These are phyloP conservation scores for Harmothoe impar DNA, from an alignment of 2,888 invertebrate species.

Conservation along the genomic window DNA sequence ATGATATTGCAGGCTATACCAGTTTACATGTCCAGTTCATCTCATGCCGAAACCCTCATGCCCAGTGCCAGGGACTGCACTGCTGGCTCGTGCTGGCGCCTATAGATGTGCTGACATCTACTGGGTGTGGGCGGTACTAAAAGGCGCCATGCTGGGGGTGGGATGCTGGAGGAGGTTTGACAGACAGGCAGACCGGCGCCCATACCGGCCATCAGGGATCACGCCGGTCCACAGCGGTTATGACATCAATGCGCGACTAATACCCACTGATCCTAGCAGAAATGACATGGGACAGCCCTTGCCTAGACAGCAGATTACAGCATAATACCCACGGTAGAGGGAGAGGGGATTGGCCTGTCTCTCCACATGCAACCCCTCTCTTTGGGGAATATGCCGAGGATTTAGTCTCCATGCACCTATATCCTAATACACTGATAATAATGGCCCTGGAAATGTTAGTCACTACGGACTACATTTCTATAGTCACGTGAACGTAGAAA, in stretches of 20 bases:
- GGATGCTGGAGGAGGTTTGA: background rate
- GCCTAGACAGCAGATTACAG: constrained; percentile 34
- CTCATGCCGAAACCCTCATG: too few species aligned
- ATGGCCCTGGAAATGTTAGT: too few species aligned
- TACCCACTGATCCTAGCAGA: constrained; percentile 40
- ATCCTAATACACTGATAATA: too few species aligned
- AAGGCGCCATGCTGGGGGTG: background rate
- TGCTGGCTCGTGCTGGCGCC: too few species aligned
- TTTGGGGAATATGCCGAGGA: constrained; percentile 10
- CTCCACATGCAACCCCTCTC: background rate
- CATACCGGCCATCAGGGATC: constrained; percentile 28
- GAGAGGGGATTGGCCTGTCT: background rate
- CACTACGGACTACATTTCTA: too few species aligned
- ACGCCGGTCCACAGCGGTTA: background rate
- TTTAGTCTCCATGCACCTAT: background rate
- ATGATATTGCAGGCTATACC: too few species aligned
- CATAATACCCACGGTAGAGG: background rate
- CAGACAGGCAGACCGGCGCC: background rate
- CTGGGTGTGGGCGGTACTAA: background rate
- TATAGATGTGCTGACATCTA: background rate
- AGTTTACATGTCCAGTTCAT: too few species aligned
- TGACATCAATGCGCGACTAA: constrained; percentile 27
- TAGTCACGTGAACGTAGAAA: too few species aligned
- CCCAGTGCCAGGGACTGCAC: too few species aligned
- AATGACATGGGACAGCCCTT: constrained; percentile 27